Evolutionary conservation across 2,797 vertebrate genomes (phyloP).

Genomic region (Triplophysa yarkandensis): DNA sequence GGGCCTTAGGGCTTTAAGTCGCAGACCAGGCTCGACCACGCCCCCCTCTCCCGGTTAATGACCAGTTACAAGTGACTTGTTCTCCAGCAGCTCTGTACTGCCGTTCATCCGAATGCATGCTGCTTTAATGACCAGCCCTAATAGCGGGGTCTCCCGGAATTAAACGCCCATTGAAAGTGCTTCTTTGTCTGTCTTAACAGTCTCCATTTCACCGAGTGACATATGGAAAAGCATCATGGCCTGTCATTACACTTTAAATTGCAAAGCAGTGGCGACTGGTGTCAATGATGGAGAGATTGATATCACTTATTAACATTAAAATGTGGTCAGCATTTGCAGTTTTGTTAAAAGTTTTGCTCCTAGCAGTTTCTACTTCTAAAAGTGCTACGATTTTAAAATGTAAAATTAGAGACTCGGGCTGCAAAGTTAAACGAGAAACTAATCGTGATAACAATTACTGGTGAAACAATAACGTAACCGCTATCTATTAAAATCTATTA

Average conservation of each 20-base stretch:
- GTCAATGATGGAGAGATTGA: background rate
- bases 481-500: too few relatives aligned
- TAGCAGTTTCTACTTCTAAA: too few relatives aligned
- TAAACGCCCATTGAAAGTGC: slow-evolving; percentile 22
- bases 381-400: too few relatives aligned
- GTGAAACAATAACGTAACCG: too few relatives aligned
- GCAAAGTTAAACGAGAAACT: too few relatives aligned
- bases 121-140: slow-evolving; percentile 65
- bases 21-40: background rate
- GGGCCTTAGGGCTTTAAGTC: slow-evolving; percentile 54
- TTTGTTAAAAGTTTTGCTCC: too few relatives aligned
- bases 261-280: background rate
- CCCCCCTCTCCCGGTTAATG: slow-evolving; percentile 8
- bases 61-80: slow-evolving; percentile 14
- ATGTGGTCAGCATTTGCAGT: background rate
- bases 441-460: too few relatives aligned
- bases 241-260: slow-evolving; percentile 25
- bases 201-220: slow-evolving; percentile 50
- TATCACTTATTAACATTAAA: background rate
- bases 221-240: slow-evolving; percentile 11
- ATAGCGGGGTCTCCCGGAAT: slow-evolving; percentile 54
- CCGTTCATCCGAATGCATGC: slow-evolving; percentile 56
- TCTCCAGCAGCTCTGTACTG: background rate
- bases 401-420: too few relatives aligned
- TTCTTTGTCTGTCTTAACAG: slow-evolving; percentile 54